phyloP scores from a whole-genome alignment of 2,888 invertebrate genomes.

The Xestia xanthographa region DNA sequence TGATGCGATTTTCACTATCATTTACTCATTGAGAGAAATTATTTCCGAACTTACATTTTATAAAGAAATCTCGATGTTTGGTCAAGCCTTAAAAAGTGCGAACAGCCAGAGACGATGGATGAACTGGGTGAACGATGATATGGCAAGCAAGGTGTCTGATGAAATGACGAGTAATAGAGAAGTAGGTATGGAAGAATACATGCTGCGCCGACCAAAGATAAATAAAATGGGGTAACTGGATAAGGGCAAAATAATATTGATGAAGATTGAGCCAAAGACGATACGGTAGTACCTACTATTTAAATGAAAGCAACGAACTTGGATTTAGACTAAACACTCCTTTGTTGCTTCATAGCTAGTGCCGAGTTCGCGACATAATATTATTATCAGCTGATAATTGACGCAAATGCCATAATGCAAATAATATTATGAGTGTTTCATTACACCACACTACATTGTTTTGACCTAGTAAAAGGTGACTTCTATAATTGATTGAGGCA shows the following conservation, averaged over 20 bases:
- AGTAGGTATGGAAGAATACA: not conserved
- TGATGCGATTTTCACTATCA: not conserved
- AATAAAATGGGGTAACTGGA: too few species aligned
- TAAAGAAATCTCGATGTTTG: not conserved
- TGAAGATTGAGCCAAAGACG: not conserved
- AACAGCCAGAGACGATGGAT: not conserved
- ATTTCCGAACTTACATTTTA: not conserved
- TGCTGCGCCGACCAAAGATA: not conserved
- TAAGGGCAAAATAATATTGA: not conserved
- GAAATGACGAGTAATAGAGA: not conserved
- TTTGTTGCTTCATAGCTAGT: conserved; percentile 1
- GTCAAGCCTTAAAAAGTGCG: not conserved
- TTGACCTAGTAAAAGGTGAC: conserved; percentile 55
- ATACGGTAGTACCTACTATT: not conserved
- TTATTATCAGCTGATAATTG: conserved; percentile 47
- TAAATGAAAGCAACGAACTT: not conserved
- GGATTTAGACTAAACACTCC: not conserved
- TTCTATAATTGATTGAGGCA: conserved; percentile 40
- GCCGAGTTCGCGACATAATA: conserved; percentile 32
- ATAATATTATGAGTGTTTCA: conserved; percentile 31
- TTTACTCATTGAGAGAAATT: not conserved
- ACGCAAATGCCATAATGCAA: conserved; percentile 36
- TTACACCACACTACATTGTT: conserved; percentile 12
- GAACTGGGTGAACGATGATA: not conserved
- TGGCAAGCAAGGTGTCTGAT: not conserved